These are phyloP conservation scores for Benitochromis conjunctus DNA, from an alignment of 2,113 vertebrate genomes.

Conservation along the genomic window DNA sequence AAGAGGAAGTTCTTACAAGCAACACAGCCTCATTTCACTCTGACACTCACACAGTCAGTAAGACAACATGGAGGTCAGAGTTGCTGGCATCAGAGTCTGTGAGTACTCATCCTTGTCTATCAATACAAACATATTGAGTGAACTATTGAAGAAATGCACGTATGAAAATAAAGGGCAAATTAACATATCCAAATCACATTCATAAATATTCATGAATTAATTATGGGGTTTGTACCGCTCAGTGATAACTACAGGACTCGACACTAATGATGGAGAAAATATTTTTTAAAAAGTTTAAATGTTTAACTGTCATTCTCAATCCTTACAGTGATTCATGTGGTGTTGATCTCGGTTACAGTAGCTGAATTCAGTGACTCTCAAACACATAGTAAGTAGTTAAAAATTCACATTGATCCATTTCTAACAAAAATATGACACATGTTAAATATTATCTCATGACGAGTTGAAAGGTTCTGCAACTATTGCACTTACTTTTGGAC, in stretches of 20 bases:
- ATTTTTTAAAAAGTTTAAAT: not conserved
- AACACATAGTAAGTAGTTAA: not conserved
- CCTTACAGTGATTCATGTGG: not conserved
- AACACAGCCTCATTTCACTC: not conserved
- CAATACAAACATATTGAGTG: too few relatives aligned
- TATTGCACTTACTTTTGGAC: not conserved
- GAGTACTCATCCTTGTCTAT: too few relatives aligned
- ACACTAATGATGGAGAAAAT: not conserved
- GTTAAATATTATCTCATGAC: not conserved
- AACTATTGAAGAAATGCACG: too few relatives aligned
- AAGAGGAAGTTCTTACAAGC: not conserved
- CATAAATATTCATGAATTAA: not conserved
- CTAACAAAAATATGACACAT: rapidly evolving
- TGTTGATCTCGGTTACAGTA: not conserved
- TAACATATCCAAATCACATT: too few relatives aligned
- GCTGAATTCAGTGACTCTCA: not conserved
- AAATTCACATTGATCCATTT: not conserved
- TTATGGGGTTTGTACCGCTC: not conserved
- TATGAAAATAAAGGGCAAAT: too few relatives aligned
- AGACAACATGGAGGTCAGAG: too few relatives aligned
- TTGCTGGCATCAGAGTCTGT: too few relatives aligned
- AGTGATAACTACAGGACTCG: not conserved
- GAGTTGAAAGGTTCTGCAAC: rapidly evolving
- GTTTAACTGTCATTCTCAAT: not conserved
- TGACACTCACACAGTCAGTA: too few relatives aligned